phyloP scores from a whole-genome alignment of 2,113 vertebrate genomes.

The Zeus faber region DNA sequence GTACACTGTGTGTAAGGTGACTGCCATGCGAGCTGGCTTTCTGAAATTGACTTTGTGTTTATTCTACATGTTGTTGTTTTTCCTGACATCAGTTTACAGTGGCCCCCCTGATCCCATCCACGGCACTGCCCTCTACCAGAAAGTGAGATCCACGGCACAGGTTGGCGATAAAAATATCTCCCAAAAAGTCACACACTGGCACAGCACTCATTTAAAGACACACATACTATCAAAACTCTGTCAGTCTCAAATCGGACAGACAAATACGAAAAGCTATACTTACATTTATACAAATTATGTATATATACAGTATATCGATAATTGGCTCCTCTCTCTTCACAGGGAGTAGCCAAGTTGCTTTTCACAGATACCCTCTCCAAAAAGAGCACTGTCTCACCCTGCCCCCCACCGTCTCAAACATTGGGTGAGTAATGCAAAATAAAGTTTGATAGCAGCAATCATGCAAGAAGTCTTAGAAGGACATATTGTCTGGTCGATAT shows the following conservation, averaged over 20 bases:
- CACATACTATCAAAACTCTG: too few relatives aligned
- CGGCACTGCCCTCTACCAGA: slow-evolving; percentile 87
- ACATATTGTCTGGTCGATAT: neutral
- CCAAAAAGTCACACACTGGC: neutral
- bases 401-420: slow-evolving; percentile 40
- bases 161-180: slow-evolving; percentile 65
- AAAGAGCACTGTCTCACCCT: slow-evolving; percentile 21
- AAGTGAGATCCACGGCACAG: slow-evolving; percentile 84
- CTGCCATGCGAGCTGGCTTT: neutral
- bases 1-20: neutral
- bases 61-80: slow-evolving; percentile 3
- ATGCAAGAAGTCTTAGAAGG: too few relatives aligned
- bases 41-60: neutral
- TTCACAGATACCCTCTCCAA: slow-evolving; percentile 77
- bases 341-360: slow-evolving; percentile 85
- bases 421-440: slow-evolving; percentile 69
- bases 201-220: neutral
- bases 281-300: neutral
- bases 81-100: slow-evolving; percentile 71
- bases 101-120: slow-evolving; percentile 91
- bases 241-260: too few relatives aligned
- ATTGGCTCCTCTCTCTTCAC: slow-evolving; percentile 8
- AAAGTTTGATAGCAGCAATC: too few relatives aligned
- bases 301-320: neutral
- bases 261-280: neutral